Percentiles rank a stretch among this genome's conserved stretches.
These are phyloP conservation scores for Pygathrix nemaeus DNA, from an alignment of 2,113 vertebrate species.

Conservation along the genomic window DNA sequence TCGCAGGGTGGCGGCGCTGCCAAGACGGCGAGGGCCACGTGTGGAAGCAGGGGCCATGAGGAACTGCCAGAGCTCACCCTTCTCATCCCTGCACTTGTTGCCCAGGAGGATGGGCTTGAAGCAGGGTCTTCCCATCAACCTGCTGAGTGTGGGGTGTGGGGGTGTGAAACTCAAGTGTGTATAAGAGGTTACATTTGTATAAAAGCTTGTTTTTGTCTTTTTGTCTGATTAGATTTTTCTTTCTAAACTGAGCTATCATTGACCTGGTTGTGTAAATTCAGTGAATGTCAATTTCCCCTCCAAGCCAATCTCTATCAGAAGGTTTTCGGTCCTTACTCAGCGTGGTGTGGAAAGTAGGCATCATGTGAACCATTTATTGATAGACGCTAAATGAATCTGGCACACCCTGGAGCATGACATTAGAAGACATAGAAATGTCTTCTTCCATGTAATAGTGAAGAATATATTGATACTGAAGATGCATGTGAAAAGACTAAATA, in stretches of 20 bases:
- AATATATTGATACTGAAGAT: background rate
- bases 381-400: too few species aligned
- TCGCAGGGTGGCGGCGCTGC: too few species aligned
- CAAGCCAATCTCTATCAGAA: background rate
- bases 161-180: constrained; percentile 81
- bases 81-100: constrained; percentile 90
- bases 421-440: background rate
- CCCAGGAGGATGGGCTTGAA: constrained; percentile 93
- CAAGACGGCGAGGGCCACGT: too few species aligned
- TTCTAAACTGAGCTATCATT: background rate
- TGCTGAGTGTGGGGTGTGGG: constrained; percentile 79
- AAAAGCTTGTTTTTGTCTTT: constrained; percentile 73
- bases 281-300: background rate
- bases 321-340: background rate
- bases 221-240: constrained; percentile 69
- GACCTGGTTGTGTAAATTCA: background rate
- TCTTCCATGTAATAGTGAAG: background rate
- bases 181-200: constrained; percentile 80
- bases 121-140: constrained; percentile 91
- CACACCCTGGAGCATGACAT: background rate
- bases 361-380: background rate
- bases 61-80: background rate
- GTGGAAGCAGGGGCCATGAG: too few species aligned
- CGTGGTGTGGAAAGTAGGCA: background rate
- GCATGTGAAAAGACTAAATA: background rate